Evolutionary conservation across 2,888 invertebrate genomes (phyloP).

Genomic region (Drosophila gaucha): DNA sequence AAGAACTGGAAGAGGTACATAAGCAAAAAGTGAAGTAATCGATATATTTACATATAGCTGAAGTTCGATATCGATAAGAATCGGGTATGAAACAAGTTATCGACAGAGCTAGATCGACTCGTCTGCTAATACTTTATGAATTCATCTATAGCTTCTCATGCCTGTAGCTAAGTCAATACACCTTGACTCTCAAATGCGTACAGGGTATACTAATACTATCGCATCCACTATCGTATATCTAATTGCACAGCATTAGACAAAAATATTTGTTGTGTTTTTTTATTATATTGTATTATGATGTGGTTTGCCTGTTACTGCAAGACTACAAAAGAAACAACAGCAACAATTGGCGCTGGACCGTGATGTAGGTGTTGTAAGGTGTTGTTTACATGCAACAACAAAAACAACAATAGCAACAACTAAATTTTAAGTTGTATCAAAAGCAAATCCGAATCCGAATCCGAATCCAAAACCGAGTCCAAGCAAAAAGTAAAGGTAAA

Average conservation of each 20-base stretch:
- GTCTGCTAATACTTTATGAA: neutral
- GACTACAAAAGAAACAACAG: conserved; percentile 26
- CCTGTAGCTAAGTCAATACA: neutral
- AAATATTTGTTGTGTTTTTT: conserved; percentile 38
- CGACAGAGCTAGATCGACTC: neutral
- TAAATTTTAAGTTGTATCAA: conserved; percentile 47
- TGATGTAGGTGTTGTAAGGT: conserved; percentile 78
- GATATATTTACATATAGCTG: too few species aligned
- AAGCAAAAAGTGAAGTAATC: too few species aligned
- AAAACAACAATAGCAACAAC: conserved; percentile 23
- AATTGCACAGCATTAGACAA: conserved; percentile 26
- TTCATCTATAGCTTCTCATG: too few species aligned
- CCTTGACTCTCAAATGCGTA: neutral
- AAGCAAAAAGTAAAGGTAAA: conserved; percentile 42
- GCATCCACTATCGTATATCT: conserved; percentile 37
- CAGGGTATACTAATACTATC: conserved; percentile 32
- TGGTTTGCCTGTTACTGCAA: conserved; percentile 22
- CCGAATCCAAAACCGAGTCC: conserved; percentile 8
- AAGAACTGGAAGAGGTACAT: too few species aligned
- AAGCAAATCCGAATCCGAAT: conserved; percentile 31
- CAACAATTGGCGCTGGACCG: conserved; percentile 65
- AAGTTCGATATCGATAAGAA: neutral
- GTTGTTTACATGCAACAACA: conserved; percentile 71
- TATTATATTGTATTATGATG: conserved; percentile 32
- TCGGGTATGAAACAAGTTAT: neutral